These are phyloP conservation scores for Zaprionus vittiger DNA, from an alignment of 1,140 invertebrate genomes.

Conservation along the genomic window DNA sequence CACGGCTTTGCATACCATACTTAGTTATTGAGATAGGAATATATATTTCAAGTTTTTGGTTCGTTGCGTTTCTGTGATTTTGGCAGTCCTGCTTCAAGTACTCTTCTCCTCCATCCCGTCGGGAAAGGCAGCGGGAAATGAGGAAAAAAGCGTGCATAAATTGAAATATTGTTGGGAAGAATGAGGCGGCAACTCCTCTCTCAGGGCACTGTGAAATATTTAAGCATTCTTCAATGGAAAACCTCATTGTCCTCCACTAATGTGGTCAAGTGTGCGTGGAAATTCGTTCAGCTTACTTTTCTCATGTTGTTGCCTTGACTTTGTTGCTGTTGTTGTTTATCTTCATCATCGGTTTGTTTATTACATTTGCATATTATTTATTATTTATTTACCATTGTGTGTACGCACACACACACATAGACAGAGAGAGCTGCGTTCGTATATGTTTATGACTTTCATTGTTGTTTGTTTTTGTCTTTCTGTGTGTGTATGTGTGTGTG, in stretches of 20 bases:
- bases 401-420: constrained; percentile 9
- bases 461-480: constrained; percentile 3
- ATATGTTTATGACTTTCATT: constrained; percentile 70
- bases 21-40: constrained; percentile 47
- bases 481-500: constrained; percentile 8
- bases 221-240: constrained; percentile 41
- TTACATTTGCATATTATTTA: constrained; percentile 83
- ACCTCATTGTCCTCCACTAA: constrained; percentile 41
- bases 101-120: constrained; percentile 27
- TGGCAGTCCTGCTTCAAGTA: constrained; percentile 66
- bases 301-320: constrained; percentile 10
- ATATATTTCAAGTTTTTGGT: constrained; percentile 76
- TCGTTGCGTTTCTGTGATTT: constrained; percentile 76
- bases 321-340: constrained; percentile 31
- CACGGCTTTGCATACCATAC: constrained; percentile 33
- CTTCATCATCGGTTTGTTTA: constrained; percentile 71
- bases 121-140: neutral
- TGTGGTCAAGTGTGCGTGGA: constrained; percentile 71
- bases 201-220: constrained; percentile 19
- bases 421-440: constrained; percentile 26
- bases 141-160: constrained; percentile 51
- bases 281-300: constrained; percentile 60
- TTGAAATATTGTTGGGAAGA: constrained; percentile 37
- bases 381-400: constrained; percentile 76
- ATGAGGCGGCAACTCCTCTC: constrained; percentile 3